Percentiles rank a stretch among this genome's conserved stretches.
Evolutionary conservation across 2,888 invertebrate species (phyloP).

Genomic region (Mythimna pallens): DNA sequence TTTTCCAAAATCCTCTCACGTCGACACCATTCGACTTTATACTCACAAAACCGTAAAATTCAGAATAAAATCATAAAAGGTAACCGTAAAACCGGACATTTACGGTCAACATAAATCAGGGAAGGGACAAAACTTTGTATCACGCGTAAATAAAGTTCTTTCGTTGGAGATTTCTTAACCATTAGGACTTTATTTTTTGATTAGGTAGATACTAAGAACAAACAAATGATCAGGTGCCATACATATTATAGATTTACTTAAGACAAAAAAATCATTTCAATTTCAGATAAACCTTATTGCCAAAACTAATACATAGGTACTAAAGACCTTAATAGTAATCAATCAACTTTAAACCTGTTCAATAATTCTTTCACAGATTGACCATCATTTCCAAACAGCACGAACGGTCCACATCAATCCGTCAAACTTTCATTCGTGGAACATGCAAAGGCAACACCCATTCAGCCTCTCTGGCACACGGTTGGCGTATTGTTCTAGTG

Average conservation of each 20-base stretch:
- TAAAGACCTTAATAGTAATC: neutral
- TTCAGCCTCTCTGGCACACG: conserved; percentile 67
- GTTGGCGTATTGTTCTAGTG: conserved; percentile 75
- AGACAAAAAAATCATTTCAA: neutral
- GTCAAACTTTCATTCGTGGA: conserved; percentile 75
- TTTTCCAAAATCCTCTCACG: conserved; percentile 57
- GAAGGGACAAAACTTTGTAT: conserved; percentile 60
- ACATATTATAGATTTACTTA: neutral
- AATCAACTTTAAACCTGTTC: neutral
- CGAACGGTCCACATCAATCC: conserved; percentile 62
- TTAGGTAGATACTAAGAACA: neutral
- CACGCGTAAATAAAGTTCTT: conserved; percentile 62
- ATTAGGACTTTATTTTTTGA: conserved; percentile 13
- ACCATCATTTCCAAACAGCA: conserved; percentile 22
- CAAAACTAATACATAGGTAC: neutral
- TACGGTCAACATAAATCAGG: conserved; percentile 63
- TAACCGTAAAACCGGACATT: conserved; percentile 61
- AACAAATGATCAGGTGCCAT: neutral
- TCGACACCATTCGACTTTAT: conserved; percentile 48
- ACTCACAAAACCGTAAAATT: conserved; percentile 61
- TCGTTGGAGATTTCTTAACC: conserved; percentile 24
- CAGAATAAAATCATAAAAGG: conserved; percentile 64
- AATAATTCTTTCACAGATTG: conserved; percentile 11
- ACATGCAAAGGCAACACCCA: conserved; percentile 63
- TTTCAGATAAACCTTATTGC: neutral